These are phyloP conservation scores for Scomber japonicus DNA, from an alignment of 2,113 vertebrate genomes.

Conservation along the genomic window DNA sequence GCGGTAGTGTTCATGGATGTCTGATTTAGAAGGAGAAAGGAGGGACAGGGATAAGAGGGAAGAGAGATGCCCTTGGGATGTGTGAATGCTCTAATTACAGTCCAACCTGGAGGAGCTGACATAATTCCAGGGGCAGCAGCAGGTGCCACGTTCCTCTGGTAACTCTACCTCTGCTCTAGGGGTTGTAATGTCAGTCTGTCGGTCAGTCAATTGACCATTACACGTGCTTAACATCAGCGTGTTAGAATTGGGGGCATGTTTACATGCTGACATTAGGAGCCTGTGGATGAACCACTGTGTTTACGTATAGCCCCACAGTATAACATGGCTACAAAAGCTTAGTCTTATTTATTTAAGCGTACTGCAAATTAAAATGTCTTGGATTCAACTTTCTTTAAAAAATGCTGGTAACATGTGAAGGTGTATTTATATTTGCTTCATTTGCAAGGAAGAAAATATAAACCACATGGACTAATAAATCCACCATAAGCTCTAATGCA, in stretches of 20 bases:
- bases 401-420: slow-evolving; percentile 4
- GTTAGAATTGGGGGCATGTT: too few relatives aligned
- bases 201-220: too few relatives aligned
- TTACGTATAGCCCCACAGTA: too few relatives aligned
- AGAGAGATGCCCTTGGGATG: slow-evolving; percentile 45
- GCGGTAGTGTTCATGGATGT: slow-evolving; percentile 38
- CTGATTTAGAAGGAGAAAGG: slow-evolving; percentile 38
- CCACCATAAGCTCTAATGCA: slow-evolving; percentile 22
- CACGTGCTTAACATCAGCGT: too few relatives aligned
- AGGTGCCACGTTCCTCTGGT: slow-evolving; percentile 45
- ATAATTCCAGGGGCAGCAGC: slow-evolving; percentile 65
- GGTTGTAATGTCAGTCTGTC: too few relatives aligned
- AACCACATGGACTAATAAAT: slow-evolving; percentile 31
- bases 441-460: slow-evolving; percentile 29
- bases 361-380: neutral
- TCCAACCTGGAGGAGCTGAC: slow-evolving; percentile 80
- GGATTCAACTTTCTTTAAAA: neutral
- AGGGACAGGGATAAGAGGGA: slow-evolving; percentile 23
- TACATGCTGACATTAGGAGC: too few relatives aligned
- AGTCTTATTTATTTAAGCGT: neutral
- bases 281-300: too few relatives aligned
- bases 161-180: neutral
- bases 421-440: neutral
- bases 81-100: slow-evolving; percentile 76
- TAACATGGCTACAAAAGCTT: too few relatives aligned